Conservation (phyloP, 1,140 invertebrate species). For the Notospermus geniculatus region DNA sequence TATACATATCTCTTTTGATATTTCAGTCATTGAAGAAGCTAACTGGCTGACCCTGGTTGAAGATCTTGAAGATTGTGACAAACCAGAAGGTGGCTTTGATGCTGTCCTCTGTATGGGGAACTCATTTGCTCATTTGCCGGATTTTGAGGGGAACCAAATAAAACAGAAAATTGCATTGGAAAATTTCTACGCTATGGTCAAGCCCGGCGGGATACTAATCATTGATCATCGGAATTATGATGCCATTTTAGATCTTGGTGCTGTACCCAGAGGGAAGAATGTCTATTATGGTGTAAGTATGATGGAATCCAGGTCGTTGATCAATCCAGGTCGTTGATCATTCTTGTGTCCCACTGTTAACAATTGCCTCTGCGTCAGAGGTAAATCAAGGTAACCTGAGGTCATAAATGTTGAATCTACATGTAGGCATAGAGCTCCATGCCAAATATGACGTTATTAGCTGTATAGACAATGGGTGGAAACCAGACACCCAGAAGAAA, state of each 20-base stretch:
- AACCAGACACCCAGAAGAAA: too few relatives aligned
- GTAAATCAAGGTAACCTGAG: too few relatives aligned
- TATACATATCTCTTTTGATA: background rate
- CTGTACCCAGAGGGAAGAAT: slow-evolving; percentile 69
- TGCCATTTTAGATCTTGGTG: slow-evolving; percentile 70
- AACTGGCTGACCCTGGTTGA: slow-evolving; percentile 58
- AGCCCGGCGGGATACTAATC: slow-evolving; percentile 77
- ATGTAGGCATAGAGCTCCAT: too few relatives aligned
- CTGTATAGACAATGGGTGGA: too few relatives aligned
- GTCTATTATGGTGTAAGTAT: slow-evolving; percentile 83
- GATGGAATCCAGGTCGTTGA: background rate
- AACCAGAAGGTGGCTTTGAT: slow-evolving; percentile 44
- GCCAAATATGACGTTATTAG: too few relatives aligned
- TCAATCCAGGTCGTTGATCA: too few relatives aligned
- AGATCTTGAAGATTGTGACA: slow-evolving; percentile 58
- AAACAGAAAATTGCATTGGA: slow-evolving; percentile 71
- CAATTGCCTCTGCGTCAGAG: too few relatives aligned
- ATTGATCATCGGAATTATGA: slow-evolving; percentile 89
- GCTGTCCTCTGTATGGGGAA: slow-evolving; percentile 80
- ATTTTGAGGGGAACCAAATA: slow-evolving; percentile 72
- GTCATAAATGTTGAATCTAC: too few relatives aligned
- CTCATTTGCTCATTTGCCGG: slow-evolving; percentile 83
- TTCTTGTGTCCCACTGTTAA: too few relatives aligned
- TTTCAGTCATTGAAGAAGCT: slow-evolving; percentile 55
- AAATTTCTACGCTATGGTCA: slow-evolving; percentile 78